Conservation (phyloP, 2,113 vertebrate species). For the Hyperoodon ampullatus region DNA sequence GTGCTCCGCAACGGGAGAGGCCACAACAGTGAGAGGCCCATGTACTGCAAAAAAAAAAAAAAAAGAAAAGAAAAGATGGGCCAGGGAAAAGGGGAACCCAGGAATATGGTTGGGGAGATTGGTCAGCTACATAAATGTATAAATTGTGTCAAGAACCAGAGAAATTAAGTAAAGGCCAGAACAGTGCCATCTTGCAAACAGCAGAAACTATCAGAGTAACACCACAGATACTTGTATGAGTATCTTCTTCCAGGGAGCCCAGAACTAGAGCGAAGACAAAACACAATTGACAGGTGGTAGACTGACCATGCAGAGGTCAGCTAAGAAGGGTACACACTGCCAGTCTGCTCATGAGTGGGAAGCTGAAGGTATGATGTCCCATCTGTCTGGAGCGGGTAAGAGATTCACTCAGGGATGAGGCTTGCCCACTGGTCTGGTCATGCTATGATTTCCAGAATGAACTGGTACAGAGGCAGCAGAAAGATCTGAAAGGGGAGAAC, state of each 20-base stretch:
- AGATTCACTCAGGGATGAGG: neutral
- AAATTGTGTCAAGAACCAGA: neutral
- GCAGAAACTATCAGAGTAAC: neutral
- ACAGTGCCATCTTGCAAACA: neutral
- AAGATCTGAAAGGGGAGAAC: neutral
- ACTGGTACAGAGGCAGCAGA: neutral
- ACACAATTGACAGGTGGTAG: neutral
- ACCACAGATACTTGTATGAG: neutral
- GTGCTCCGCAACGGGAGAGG: no score
- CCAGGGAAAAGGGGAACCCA: neutral
- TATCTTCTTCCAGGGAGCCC: neutral
- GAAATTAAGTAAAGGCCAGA: neutral
- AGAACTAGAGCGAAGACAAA: neutral
- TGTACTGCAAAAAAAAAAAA: no score
- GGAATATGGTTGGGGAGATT: neutral
- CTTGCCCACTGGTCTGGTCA: neutral
- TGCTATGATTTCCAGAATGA: neutral
- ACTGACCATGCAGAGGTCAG: neutral
- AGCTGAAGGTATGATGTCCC: neutral
- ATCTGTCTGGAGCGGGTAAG: neutral
- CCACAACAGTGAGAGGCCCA: no score
- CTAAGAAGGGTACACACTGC: neutral
- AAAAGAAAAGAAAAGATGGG: no score
- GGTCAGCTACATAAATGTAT: neutral
- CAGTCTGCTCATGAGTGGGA: rapidly evolving